phyloP scores from a whole-genome alignment of 2,113 vertebrate genomes.

The Hypomesus transpacificus region DNA sequence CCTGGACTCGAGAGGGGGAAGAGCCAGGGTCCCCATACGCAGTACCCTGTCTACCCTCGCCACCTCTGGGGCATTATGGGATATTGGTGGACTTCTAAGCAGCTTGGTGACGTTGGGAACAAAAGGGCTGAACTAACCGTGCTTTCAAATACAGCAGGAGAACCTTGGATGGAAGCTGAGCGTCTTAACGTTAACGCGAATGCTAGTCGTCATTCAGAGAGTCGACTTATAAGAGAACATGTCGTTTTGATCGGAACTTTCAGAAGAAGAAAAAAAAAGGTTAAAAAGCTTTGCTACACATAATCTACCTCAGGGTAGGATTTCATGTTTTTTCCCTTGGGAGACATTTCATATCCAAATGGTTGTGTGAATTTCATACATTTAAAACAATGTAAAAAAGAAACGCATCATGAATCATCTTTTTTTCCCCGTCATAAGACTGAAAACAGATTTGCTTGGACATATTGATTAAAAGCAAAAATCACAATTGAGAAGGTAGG shows the following conservation, averaged over 20 bases:
- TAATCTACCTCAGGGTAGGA: not conserved
- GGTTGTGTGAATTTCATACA: slow-evolving; percentile 50
- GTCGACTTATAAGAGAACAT: slow-evolving; percentile 1
- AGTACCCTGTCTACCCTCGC: slow-evolving; percentile 51
- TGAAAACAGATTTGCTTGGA: no score
- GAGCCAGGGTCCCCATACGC: slow-evolving; percentile 48
- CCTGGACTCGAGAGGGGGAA: slow-evolving; percentile 39
- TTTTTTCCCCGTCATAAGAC: not conserved
- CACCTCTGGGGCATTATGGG: slow-evolving; percentile 37
- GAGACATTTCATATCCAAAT: not conserved
- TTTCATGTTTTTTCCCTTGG: not conserved
- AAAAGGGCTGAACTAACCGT: not conserved
- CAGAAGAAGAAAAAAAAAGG: not conserved
- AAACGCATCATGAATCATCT: slow-evolving; percentile 3
- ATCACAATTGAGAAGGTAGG: not conserved
- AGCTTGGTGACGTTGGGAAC: not conserved
- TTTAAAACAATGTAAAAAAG: slow-evolving; percentile 75
- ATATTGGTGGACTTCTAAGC: not conserved
- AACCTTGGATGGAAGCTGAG: not conserved
- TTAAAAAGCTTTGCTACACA: no score
- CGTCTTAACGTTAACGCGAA: not conserved
- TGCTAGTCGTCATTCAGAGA: slow-evolving; percentile 17
- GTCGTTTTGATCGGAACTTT: not conserved
- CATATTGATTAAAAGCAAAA: not conserved
- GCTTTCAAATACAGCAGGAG: not conserved